A percentile compares a stretch with the other conserved stretches of the same genome.
Evolutionary conservation across 2,797 vertebrate species (phyloP).

Genomic region (Arremon aurantiirostris): DNA sequence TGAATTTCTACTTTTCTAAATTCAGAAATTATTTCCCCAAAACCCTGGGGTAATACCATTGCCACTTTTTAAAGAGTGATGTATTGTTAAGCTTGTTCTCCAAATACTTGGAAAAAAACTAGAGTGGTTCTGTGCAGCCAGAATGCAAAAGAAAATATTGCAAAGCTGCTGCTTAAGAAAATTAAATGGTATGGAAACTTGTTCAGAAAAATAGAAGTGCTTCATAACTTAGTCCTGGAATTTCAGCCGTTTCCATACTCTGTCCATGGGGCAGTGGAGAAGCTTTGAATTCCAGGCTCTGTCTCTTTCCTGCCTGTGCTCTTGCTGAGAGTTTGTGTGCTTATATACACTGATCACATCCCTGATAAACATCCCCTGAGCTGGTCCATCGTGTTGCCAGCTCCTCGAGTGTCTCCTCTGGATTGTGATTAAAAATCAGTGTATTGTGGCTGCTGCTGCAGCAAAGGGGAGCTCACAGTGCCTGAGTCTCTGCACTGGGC

Average conservation of each 20-base stretch:
- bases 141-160: background rate
- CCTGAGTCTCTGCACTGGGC: background rate
- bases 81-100: background rate
- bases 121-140: background rate
- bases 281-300: background rate
- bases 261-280: background rate
- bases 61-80: background rate
- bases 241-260: background rate
- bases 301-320: background rate
- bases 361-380: background rate
- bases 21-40: background rate
- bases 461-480: background rate
- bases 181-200: background rate
- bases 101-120: background rate
- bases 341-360: background rate
- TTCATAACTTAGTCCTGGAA: background rate
- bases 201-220: background rate
- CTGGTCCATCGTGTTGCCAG: background rate
- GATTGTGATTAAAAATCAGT: background rate
- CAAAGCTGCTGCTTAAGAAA: background rate
- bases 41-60: background rate
- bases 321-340: background rate
- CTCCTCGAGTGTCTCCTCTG: background rate
- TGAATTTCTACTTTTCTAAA: background rate
- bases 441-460: background rate